A percentile compares a stretch with the other conserved stretches of the same genome.
These are phyloP conservation scores for Carollia perspicillata DNA, from an alignment of 2,113 vertebrate species.

Conservation along the genomic window DNA sequence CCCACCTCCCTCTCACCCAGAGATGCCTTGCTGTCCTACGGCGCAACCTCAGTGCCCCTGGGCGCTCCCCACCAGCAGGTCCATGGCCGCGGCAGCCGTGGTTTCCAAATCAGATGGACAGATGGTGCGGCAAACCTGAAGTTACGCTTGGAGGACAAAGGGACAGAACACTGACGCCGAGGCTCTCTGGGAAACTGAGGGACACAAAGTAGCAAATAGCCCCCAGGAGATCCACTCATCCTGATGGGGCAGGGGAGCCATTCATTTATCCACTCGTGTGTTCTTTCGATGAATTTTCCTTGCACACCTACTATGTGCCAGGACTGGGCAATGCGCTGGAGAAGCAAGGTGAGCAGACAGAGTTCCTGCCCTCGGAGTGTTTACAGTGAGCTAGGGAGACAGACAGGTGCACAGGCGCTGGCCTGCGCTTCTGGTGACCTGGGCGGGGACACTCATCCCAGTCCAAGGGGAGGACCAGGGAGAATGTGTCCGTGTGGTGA, in stretches of 20 bases:
- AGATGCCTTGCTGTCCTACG: neutral
- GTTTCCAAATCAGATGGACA: neutral
- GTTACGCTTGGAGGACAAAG: neutral
- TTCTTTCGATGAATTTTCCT: neutral
- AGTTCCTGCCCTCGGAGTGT: neutral
- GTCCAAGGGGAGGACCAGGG: neutral
- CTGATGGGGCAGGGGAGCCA: neutral
- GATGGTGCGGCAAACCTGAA: neutral
- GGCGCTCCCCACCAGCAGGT: neutral
- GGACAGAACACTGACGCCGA: neutral
- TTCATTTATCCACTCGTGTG: neutral
- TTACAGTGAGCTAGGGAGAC: neutral
- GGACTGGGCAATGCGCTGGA: neutral
- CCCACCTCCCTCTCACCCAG: neutral
- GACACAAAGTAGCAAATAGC: neutral
- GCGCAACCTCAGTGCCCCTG: neutral
- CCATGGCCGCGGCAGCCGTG: neutral
- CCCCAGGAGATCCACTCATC: neutral
- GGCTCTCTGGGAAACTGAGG: neutral
- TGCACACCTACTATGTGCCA: neutral
- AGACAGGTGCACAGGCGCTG: neutral
- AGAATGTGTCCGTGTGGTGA: neutral
- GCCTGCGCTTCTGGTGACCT: neutral
- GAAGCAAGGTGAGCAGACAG: neutral
- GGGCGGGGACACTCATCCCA: neutral